Conservation (phyloP, 2,113 vertebrate genomes). For the Microcebus griseorufus region DNA sequence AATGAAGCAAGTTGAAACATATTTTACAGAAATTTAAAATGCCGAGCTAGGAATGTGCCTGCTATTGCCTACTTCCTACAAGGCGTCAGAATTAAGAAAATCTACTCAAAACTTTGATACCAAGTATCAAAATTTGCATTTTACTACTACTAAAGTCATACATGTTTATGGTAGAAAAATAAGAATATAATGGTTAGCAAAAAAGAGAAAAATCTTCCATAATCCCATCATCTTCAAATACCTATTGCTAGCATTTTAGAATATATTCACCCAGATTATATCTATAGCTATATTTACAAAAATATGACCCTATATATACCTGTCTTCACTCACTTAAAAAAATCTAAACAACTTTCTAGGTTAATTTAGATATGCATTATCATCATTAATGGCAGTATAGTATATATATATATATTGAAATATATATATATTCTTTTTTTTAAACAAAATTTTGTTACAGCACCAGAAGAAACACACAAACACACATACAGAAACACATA, state of each 20-base stretch:
- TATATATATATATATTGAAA: too few species aligned
- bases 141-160: background rate
- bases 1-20: background rate
- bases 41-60: background rate
- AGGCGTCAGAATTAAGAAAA: background rate
- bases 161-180: background rate
- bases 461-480: background rate
- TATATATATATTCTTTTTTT: background rate
- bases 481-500: too few species aligned
- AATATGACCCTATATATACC: background rate
- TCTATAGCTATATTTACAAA: background rate
- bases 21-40: conserved; percentile 13
- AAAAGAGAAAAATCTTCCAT: conserved; percentile 19
- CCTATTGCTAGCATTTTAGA: background rate
- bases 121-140: background rate
- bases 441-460: background rate
- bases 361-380: background rate
- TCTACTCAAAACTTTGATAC: background rate
- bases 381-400: background rate
- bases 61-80: background rate
- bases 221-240: background rate
- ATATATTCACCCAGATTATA: background rate
- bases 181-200: background rate
- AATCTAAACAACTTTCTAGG: background rate
- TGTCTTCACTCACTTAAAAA: background rate